Evolutionary conservation across 2,113 vertebrate genomes (phyloP).

Genomic region (Amia ocellicauda): DNA sequence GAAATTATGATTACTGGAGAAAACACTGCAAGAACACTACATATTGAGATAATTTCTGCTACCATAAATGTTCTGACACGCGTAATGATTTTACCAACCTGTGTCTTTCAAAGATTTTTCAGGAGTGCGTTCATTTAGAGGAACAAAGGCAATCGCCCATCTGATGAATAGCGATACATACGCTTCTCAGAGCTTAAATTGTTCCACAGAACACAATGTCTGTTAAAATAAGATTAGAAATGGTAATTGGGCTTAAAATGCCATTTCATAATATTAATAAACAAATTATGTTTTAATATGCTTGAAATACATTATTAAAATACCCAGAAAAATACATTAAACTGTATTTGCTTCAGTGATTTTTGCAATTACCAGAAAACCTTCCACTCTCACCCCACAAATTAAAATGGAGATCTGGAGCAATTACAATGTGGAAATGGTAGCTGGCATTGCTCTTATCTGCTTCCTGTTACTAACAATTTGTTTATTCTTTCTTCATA

Average conservation of each 20-base stretch:
- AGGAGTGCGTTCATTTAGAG: too few relatives aligned
- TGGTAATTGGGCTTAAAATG: constrained; percentile 32
- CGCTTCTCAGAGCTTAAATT: too few relatives aligned
- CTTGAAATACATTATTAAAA: constrained; percentile 20
- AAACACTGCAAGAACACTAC: too few relatives aligned
- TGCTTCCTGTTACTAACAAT: constrained; percentile 37
- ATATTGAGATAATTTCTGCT: too few relatives aligned
- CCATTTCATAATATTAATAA: constrained; percentile 30
- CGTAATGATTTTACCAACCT: too few relatives aligned
- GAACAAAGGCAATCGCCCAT: too few relatives aligned
- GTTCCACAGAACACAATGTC: background rate
- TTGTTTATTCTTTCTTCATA: constrained; percentile 27
- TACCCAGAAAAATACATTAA: constrained; percentile 17
- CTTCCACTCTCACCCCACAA: background rate
- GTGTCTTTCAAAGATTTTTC: too few relatives aligned
- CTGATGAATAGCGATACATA: too few relatives aligned
- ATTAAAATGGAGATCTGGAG: too few relatives aligned
- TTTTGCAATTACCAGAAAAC: background rate
- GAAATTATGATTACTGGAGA: too few relatives aligned
- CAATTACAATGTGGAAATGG: constrained; percentile 14
- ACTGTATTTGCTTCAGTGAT: background rate
- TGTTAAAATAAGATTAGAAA: constrained; percentile 33
- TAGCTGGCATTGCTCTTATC: constrained; percentile 43
- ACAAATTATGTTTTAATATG: constrained; percentile 24
- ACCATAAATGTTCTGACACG: too few relatives aligned